These are phyloP conservation scores for Oreochromis spilurus DNA, from an alignment of 2,113 vertebrate species.

Conservation along the genomic window DNA sequence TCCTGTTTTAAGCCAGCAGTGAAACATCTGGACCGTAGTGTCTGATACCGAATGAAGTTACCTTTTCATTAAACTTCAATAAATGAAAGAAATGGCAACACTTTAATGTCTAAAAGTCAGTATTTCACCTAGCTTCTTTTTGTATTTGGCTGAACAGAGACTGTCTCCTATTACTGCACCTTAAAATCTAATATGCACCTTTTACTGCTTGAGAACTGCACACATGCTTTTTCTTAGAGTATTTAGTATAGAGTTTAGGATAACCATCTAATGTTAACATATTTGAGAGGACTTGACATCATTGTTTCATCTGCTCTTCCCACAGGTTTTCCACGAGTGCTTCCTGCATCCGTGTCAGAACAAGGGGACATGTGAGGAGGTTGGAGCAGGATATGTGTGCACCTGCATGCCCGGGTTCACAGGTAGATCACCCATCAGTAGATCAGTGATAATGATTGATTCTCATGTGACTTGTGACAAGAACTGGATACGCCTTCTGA, in stretches of 20 bases:
- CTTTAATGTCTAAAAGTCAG: neutral
- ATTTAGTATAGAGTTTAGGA: neutral
- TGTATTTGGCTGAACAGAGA: neutral
- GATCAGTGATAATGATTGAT: neutral
- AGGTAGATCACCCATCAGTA: slow-evolving; percentile 48
- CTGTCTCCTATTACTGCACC: neutral
- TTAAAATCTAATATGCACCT: neutral
- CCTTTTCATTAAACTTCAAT: neutral
- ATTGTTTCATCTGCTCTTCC: neutral
- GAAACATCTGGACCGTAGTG: neutral
- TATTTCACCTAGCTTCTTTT: neutral
- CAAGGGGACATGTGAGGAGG: slow-evolving; percentile 89
- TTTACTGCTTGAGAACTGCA: neutral
- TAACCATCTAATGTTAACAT: neutral
- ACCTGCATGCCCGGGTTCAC: slow-evolving; percentile 79
- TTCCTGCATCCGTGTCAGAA: slow-evolving; percentile 92
- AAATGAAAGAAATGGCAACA: neutral
- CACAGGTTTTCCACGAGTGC: slow-evolving; percentile 94
- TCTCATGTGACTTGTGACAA: neutral
- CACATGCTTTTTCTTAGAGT: neutral
- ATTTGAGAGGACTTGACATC: neutral
- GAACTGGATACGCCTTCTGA: neutral
- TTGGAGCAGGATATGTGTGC: slow-evolving; percentile 90
- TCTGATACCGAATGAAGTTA: neutral
- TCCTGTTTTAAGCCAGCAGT: neutral